Conservation (phyloP, 2,113 vertebrate species). For the Eurypyga helias region DNA sequence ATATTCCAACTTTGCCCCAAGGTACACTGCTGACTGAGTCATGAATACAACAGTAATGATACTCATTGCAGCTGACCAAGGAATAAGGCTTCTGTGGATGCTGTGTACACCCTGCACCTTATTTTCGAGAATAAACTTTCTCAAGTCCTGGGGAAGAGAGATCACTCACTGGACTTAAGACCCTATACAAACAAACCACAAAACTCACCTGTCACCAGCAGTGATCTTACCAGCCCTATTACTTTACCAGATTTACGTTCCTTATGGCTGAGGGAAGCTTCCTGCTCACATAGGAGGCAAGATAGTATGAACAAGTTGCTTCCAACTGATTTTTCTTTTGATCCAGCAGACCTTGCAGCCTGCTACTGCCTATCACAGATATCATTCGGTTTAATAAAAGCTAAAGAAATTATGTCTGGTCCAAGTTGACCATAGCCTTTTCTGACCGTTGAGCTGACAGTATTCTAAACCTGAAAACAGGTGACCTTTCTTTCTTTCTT, state of each 20-base stretch:
- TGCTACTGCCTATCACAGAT: neutral
- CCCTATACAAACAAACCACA: fast-evolving
- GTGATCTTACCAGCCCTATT: neutral
- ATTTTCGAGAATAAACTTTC: neutral
- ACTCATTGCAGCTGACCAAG: neutral
- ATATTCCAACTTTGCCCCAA: neutral
- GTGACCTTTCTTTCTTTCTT: neutral
- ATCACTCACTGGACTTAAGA: neutral
- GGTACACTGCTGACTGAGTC: neutral
- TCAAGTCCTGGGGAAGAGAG: neutral
- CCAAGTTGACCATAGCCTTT: neutral
- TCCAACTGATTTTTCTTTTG: neutral
- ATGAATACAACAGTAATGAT: neutral
- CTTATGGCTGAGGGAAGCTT: neutral
- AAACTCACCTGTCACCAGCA: neutral
- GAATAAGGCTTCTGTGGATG: neutral
- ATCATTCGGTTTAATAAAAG: neutral
- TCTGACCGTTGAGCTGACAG: neutral
- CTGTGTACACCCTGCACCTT: neutral
- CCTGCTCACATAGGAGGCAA: neutral
- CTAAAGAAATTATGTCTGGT: neutral
- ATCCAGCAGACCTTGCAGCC: neutral
- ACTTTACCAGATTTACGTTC: neutral
- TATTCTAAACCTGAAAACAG: neutral
- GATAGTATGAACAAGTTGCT: neutral